phyloP scores from a whole-genome alignment of 2,888 invertebrate species.

The Cartodere bifasciata region DNA sequence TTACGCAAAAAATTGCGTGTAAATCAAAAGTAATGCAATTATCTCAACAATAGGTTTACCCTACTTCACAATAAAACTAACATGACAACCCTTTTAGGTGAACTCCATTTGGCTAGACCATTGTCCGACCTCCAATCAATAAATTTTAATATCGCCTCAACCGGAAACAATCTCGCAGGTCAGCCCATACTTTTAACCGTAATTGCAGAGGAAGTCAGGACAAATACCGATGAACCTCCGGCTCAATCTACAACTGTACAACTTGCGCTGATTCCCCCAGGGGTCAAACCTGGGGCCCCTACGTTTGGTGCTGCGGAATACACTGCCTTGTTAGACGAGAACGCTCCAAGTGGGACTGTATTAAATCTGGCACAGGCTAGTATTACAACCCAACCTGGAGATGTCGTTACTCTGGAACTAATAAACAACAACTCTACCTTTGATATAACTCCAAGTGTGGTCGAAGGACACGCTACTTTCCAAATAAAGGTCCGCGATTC shows the following conservation, averaged over 20 bases:
- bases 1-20: too few relatives aligned
- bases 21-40: too few relatives aligned
- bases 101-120: conserved; percentile 55
- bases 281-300: conserved; percentile 25
- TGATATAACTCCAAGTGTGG: conserved; percentile 72
- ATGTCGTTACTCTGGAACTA: conserved; percentile 66
- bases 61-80: too few relatives aligned
- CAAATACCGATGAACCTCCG: conserved; percentile 45
- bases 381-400: conserved; percentile 33
- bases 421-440: conserved; percentile 78
- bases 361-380: conserved; percentile 35
- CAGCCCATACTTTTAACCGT: conserved; percentile 74
- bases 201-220: conserved; percentile 73
- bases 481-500: conserved; percentile 75
- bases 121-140: conserved; percentile 68
- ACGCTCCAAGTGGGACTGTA: conserved; percentile 67
- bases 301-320: conserved; percentile 41
- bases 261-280: conserved; percentile 57
- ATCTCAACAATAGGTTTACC: too few relatives aligned
- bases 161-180: too few relatives aligned
- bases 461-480: conserved; percentile 55
- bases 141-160: too few relatives aligned
- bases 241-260: conserved; percentile 73
- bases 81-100: conserved; percentile 39
- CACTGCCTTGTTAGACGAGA: conserved; percentile 64